Base-by-base conservation (phyloP, 2,113 vertebrate genomes). In the Dolichotis patagonum region DNA sequence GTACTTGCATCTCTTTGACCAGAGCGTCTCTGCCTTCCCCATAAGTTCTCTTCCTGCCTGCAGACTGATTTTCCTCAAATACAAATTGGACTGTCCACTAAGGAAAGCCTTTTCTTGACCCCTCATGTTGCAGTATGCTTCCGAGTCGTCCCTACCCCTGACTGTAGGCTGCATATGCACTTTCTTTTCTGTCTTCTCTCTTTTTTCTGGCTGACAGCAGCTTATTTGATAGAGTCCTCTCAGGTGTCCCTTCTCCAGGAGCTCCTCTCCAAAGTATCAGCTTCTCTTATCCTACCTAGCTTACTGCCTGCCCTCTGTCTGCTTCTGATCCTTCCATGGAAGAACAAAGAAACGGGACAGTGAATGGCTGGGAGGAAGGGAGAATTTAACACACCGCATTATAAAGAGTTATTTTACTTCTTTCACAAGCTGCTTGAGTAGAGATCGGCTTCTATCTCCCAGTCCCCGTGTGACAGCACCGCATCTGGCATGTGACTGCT, bases 291-390 rank as follows among this genome's bases (percentile, higher is more conserved):
- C 43, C 19, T 26, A 14, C 63, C 71, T 65, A 38, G 30, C 85
- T 85, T 41, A 7, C 81, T 58, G 19, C 60, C 41, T 65, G 30
- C 52, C 41, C 35, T 87, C 46, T 17, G 35, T 41, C 5, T 46
- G 30, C 69, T 54, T 85, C 73, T 52, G 14, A 49, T 63, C 60
- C 58, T 41, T 90, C 85, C 82, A 73, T 65, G 90, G 86, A 95
- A 93, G 73, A 91, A 94, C 32, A 54, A 43, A 89, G 14, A 56
- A 88, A 28, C 5, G 2, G 69, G 69, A 88, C 67, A 41, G 20
- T 56, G 11, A 84, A 28, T 69, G 60, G 38, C 28, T 41, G 13
- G 84, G 52, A 69, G 5, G 26, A 41, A 73, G 16, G 32, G 28
- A 7, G 67, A 30, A 96, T 22, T 11, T 43, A 78, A 69, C 32